These are phyloP conservation scores for Oedothorax gibbosus DNA, from an alignment of 1,140 invertebrate genomes.

Conservation along the genomic window DNA sequence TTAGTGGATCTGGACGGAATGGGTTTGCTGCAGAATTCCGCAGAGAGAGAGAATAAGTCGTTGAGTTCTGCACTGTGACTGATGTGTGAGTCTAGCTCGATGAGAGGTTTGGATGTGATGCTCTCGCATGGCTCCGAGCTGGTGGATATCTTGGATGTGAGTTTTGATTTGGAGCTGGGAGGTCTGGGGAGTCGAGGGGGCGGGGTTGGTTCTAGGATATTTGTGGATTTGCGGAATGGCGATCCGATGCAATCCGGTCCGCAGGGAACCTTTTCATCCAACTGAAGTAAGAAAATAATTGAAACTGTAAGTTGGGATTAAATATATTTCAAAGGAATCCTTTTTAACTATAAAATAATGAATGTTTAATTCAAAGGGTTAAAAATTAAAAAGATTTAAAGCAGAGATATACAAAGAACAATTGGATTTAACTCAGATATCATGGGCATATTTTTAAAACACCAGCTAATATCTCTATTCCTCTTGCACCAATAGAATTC, in stretches of 20 bases:
- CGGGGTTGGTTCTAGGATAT: constrained; percentile 3
- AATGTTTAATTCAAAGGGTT: too few species aligned
- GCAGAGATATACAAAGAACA: too few species aligned
- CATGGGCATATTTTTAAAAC: too few species aligned
- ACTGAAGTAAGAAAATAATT: background rate
- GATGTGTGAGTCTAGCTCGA: constrained; percentile 17
- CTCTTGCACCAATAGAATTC: too few species aligned
- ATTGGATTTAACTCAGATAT: too few species aligned
- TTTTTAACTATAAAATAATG: too few species aligned
- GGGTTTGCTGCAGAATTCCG: background rate
- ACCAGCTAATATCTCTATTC: too few species aligned
- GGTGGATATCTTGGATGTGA: background rate
- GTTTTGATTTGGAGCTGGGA: constrained; percentile 4
- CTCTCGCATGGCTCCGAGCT: background rate
- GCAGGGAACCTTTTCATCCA: constrained; percentile 28
- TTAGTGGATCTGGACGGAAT: constrained; percentile 5
- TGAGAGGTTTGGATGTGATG: constrained; percentile 5
- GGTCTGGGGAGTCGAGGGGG: constrained; percentile 44
- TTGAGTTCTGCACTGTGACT: background rate
- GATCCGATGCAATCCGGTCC: constrained; percentile 38
- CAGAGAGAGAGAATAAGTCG: background rate
- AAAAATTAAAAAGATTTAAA: too few species aligned
- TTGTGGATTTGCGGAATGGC: background rate
- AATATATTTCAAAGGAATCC: too few species aligned
- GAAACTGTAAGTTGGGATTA: background rate